A percentile compares a stretch with the other conserved stretches of the same genome.
phyloP scores from a whole-genome alignment of 2,888 invertebrate species.

The Pilophorus perplexus region DNA sequence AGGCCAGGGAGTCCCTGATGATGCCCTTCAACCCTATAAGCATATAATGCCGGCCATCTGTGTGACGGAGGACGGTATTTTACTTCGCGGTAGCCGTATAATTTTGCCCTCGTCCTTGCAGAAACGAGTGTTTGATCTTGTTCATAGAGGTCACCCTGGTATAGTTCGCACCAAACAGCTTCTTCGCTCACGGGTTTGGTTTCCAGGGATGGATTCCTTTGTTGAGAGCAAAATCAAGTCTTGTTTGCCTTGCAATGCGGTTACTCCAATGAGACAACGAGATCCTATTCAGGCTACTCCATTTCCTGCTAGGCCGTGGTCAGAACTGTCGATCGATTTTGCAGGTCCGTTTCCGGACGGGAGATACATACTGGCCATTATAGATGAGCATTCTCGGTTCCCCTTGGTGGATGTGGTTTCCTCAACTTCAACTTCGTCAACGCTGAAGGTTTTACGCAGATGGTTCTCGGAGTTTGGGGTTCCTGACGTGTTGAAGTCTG shows the following conservation, averaged over 20 bases:
- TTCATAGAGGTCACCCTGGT: neutral
- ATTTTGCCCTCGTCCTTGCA: neutral
- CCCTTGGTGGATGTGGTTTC: neutral
- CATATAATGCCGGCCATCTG: neutral
- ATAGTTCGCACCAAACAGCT: neutral
- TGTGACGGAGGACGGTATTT: neutral
- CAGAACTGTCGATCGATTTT: constrained; percentile 4
- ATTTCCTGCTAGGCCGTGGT: neutral
- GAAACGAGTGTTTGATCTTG: neutral
- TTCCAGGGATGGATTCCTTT: neutral
- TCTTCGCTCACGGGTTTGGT: constrained; percentile 1
- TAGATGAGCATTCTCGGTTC: constrained; percentile 1
- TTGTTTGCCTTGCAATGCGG: neutral
- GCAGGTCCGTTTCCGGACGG: neutral
- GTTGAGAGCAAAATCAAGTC: constrained; percentile 2
- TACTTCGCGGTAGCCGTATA: neutral
- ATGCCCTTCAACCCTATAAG: neutral
- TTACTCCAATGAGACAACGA: neutral
- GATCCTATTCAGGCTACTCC: neutral
- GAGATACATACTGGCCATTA: neutral
- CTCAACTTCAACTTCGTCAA: neutral
- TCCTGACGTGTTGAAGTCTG: constrained; percentile 10
- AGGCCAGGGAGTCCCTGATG: neutral
- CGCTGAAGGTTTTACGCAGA: constrained; percentile 4
- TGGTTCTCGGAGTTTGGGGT: constrained; percentile 19